These are phyloP conservation scores for Tenebrio molitor DNA, from an alignment of 1,140 invertebrate species.

Conservation along the genomic window DNA sequence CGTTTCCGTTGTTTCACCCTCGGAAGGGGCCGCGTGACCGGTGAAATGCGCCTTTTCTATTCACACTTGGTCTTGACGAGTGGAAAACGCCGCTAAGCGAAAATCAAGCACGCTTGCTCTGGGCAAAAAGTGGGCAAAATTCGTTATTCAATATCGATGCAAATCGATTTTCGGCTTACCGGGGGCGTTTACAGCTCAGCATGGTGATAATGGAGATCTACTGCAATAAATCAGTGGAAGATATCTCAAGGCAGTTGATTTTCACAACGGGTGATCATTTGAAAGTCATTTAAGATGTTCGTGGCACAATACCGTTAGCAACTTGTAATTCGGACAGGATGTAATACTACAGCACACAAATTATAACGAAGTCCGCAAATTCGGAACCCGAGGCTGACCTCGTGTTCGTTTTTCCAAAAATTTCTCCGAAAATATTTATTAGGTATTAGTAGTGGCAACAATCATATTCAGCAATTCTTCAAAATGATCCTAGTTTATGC, in stretches of 20 bases:
- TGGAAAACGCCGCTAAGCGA: background rate
- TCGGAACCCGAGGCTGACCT: no score
- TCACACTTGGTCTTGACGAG: no score
- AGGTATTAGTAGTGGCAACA: no score
- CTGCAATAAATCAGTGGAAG: conserved; percentile 7
- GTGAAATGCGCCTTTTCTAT: conserved; percentile 3
- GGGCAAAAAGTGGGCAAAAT: conserved; percentile 13
- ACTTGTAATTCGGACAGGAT: background rate
- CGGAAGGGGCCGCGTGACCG: background rate
- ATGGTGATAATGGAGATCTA: background rate
- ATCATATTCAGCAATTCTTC: no score
- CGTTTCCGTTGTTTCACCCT: background rate
- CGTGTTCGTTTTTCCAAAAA: no score
- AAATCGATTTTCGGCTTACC: background rate
- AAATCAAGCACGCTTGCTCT: background rate
- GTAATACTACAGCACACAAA: no score
- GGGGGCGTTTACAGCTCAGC: background rate
- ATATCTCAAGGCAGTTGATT: background rate
- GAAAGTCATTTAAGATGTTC: conserved; percentile 6
- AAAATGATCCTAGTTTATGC: no score
- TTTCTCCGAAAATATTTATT: no score
- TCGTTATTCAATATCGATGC: conserved; percentile 9
- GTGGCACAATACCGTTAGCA: background rate
- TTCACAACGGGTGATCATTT: background rate
- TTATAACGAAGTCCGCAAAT: no score